Conservation (phyloP, 2,888 invertebrate genomes). For the Cenopis cana region DNA sequence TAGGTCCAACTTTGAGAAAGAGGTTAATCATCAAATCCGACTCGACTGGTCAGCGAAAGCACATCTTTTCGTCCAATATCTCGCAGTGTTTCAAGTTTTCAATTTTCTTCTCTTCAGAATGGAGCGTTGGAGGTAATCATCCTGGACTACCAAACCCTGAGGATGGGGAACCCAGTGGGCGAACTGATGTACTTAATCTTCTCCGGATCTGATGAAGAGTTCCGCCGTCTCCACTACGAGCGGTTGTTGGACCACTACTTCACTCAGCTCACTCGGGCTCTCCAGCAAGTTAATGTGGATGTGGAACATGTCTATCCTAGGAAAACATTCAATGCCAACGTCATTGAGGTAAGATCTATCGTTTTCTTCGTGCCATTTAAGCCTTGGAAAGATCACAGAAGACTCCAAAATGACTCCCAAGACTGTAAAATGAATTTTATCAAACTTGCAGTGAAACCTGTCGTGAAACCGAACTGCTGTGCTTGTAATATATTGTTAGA, state of each 20-base stretch:
- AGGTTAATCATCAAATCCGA: no score
- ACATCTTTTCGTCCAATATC: no score
- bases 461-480: no score
- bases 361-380: no score
- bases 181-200: slow-evolving; percentile 45
- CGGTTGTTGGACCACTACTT: slow-evolving; percentile 41
- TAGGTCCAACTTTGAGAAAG: no score
- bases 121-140: slow-evolving; percentile 36
- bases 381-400: no score
- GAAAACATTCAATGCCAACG: slow-evolving; percentile 25
- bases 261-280: slow-evolving; percentile 16
- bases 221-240: slow-evolving; percentile 41
- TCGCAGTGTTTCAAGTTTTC: no score
- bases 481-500: no score
- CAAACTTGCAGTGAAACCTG: no score
- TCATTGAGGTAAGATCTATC: slow-evolving; percentile 16
- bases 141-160: slow-evolving; percentile 44
- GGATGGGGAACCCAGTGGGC: slow-evolving; percentile 26
- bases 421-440: no score
- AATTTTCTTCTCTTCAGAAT: slow-evolving; percentile 40
- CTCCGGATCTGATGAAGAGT: slow-evolving; percentile 45
- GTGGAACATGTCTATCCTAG: slow-evolving; percentile 26
- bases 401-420: no score
- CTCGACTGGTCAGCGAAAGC: no score
- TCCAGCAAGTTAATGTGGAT: slow-evolving; percentile 22